Evolutionary conservation across 2,113 vertebrate genomes (phyloP).

Genomic region (Cettia cetti): DNA sequence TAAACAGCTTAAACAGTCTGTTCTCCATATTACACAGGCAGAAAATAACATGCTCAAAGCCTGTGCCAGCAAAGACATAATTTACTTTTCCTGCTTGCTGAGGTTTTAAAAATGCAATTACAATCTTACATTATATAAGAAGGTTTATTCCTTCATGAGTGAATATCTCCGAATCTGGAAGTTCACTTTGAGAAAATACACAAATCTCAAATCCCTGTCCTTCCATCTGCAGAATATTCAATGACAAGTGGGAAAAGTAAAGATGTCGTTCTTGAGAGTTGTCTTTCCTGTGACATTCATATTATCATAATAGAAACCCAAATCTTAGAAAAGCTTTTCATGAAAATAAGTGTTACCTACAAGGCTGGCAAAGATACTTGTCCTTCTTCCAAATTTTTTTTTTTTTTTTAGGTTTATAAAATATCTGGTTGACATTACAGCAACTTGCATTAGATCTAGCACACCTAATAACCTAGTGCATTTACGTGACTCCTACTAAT

Average conservation of each 20-base stretch:
- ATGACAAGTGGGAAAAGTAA: not conserved
- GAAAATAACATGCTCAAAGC: not conserved
- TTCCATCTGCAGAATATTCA: not conserved
- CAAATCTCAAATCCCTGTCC: not conserved
- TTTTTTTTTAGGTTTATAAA: not conserved
- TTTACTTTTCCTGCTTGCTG: not conserved
- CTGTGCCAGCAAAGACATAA: not conserved
- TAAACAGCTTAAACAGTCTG: not conserved
- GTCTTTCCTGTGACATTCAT: not conserved
- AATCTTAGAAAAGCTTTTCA: not conserved
- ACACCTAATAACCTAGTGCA: not conserved
- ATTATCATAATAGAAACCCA: not conserved
- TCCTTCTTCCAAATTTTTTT: not conserved
- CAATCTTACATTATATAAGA: not conserved
- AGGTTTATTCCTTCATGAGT: not conserved
- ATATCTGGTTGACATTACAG: not conserved
- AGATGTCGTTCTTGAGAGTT: not conserved
- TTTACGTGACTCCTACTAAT: not conserved
- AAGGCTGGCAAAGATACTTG: not conserved
- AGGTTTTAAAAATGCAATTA: not conserved
- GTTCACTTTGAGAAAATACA: not conserved
- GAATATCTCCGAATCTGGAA: not conserved
- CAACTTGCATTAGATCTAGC: not conserved
- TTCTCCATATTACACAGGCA: not conserved
- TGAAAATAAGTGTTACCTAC: not conserved